Percentiles rank a stretch among this genome's conserved stretches.
These are phyloP conservation scores for Ips typographus DNA, from an alignment of 1,140 invertebrate species.

Conservation along the genomic window DNA sequence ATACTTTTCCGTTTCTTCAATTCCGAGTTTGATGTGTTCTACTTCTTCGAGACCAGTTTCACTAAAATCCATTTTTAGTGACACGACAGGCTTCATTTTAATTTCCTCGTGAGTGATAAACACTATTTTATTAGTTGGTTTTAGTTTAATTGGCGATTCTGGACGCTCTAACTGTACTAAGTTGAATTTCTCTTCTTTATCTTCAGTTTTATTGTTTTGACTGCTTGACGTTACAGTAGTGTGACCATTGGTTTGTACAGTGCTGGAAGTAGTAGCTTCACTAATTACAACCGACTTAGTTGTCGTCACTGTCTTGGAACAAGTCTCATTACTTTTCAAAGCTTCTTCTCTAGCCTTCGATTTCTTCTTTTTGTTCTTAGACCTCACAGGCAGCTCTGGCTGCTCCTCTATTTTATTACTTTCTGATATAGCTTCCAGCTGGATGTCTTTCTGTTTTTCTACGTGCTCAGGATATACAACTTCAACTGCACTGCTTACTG, in stretches of 20 bases:
- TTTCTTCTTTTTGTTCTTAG: constrained; percentile 5
- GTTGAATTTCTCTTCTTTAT: not conserved
- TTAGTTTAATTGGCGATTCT: constrained; percentile 15
- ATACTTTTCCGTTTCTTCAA: constrained; percentile 13
- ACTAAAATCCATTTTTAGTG: constrained; percentile 60
- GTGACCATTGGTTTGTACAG: not conserved
- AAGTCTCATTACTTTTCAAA: not conserved
- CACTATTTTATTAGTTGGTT: constrained; percentile 60
- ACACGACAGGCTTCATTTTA: constrained; percentile 63
- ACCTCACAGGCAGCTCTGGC: not conserved
- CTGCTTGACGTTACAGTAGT: not conserved
- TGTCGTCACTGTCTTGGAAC: constrained; percentile 13
- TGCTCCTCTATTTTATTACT: not conserved
- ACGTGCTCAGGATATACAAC: not conserved
- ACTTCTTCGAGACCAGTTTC: constrained; percentile 37
- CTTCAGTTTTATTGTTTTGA: not conserved
- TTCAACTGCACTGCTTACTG: constrained; percentile 1
- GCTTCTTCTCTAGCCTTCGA: not conserved
- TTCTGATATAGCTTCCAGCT: constrained; percentile 14
- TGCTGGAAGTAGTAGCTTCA: not conserved
- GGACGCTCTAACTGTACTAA: not conserved
- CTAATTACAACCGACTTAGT: constrained; percentile 8
- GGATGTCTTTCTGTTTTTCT: not conserved
- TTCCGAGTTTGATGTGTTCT: constrained; percentile 6
- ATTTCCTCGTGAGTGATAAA: constrained; percentile 69